Evolutionary conservation across 2,888 invertebrate genomes (phyloP), one percentile per base, ranked within the genome.

Genomic region (Amphiduros pacificus): DNA sequence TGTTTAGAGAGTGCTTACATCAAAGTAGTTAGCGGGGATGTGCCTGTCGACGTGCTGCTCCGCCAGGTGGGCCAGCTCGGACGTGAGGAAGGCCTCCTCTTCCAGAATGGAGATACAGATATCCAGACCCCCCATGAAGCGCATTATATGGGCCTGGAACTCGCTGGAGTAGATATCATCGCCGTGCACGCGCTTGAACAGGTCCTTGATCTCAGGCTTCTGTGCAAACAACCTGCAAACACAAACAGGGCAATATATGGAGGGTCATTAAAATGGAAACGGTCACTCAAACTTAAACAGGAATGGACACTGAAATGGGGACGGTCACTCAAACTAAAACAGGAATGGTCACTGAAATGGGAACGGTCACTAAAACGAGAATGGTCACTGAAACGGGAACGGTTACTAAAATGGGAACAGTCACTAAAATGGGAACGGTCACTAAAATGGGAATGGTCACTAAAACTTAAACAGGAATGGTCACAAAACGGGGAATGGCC

Each of bases 1-100:
- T n/a, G n/a, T n/a, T n/a, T n/a, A n/a, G n/a, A n/a, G n/a, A n/a
- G 9, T 36, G 36, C 44, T 9, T 4, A 62, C 62, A 22, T 36
- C 49, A 48, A 44, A 40, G 48, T 59, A 31, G 29, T 48, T 28
- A 32, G 49, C 41, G 31, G 53, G 40, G 32, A 62, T 53, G 24
- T 58, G 32, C n/a, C 52, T 41, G n/a, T 58, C 48, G 26, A 36
- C 31, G 40, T 62, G 62, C 32, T 56, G 58, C 0, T 11, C 14
- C 20, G 58, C 36, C 14, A 62, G 58, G 20, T 59, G 62, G 11
- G 28, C 53, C 22, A 62, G 62, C 20, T 62, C 41, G 9, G 58
- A 58, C 58, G 52, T 48, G 44, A 62, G 58, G 9, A 52, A 44
- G 2, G 27, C 53, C 20, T 36, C 51, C 20, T 62, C 50, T 29